Base-by-base conservation (phyloP, 64 coral and sea anemone species). In the Orbicella faveolata region DNA sequence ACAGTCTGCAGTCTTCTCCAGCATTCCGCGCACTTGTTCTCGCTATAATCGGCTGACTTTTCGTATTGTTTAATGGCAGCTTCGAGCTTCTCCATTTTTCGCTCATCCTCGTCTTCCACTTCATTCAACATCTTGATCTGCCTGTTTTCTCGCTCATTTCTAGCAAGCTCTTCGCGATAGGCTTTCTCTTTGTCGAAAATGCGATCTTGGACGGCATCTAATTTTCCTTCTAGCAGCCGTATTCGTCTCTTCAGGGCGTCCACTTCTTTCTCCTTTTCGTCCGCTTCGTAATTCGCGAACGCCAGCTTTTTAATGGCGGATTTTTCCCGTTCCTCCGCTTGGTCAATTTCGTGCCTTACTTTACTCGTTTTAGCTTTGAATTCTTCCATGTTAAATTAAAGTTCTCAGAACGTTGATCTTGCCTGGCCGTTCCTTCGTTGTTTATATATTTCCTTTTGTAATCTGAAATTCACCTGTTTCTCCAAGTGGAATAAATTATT, bases 11-110 rank as follows among this genome's bases (percentile, higher is more conserved):
- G 21, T 21, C 73, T 87, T 36, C 90, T 83, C 51, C 64, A 35
- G 15, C 57, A 84, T 54, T 92, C 90, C 4, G 76, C 75, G 84
- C 81, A 80, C 68, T 87, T 92, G 62, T 87, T 87, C 39, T 92
- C 90, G 26, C 74, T 65, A 10, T 87, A 84, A 13, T 92, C 83
- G 7, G 82, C 83, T 77, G 55, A 12, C 2, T 70, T 63, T 54
- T 79, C 78, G 20, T 76, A 76, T 67, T 72, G 61, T 17, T 79
- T 87, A 13, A 87, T 77, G 52, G 34, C 34, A 4, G 83, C 36
- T 70, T 92, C 90, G 9, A 92, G 73, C 26, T 77, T 75, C 61
- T 77, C 41, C 8, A 80, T 54, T 79, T 87, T 82, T 36, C 86
- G 63, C 7, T 92, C 90, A 36, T 87, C 81, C 41, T 92, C 90